Base-by-base conservation (phyloP, 2,888 invertebrate species). In the Brachynemurus nebulosus region DNA sequence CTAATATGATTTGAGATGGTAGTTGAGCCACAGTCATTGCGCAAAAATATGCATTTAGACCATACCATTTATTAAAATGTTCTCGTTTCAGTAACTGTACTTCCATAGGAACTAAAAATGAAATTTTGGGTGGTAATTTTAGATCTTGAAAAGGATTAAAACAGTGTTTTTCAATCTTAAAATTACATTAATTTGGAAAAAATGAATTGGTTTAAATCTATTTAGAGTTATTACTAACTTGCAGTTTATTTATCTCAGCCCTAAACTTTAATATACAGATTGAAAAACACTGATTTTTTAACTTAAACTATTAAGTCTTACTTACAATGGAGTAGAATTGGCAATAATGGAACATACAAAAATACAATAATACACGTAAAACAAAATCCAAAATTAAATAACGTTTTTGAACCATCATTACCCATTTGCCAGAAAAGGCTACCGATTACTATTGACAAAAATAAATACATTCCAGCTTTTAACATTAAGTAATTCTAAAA, bases 61-160 rank as follows among this genome's bases (percentile, higher is more conserved):
- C 73, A 57, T 88, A 89, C 88, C 88, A 89, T 39, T 82, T 74
- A 61, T 89, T 89, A 58, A 88, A 88, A 55, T 86, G 79, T 58
- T 89, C 88, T 39, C 85, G 67, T 59, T 86, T 86, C 8, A 88
- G 62, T 14, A 86, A 64, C 52, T 78, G 78, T 1, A 88, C 78
- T 66, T 88, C 84, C 35, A 67, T 70, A 14, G 88, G 88, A 72
- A 84, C 88, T 88, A 63, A 21, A 41, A 18, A 17, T 33, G 38
- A n/a, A n/a, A n/a, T n/a, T n/a, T n/a, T n/a, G n/a, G n/a, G n/a
- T n/a, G n/a, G n/a, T n/a, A n/a, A n/a, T n/a, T n/a, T n/a, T n/a
- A n/a, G n/a, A n/a, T n/a, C n/a, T n/a, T n/a, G n/a, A n/a, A n/a
- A n/a, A n/a, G n/a, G n/a, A n/a, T n/a, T n/a, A n/a, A n/a, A n/a